Evolutionary conservation across 1,140 invertebrate species (phyloP).

Genomic region (Bombus waltoni): DNA sequence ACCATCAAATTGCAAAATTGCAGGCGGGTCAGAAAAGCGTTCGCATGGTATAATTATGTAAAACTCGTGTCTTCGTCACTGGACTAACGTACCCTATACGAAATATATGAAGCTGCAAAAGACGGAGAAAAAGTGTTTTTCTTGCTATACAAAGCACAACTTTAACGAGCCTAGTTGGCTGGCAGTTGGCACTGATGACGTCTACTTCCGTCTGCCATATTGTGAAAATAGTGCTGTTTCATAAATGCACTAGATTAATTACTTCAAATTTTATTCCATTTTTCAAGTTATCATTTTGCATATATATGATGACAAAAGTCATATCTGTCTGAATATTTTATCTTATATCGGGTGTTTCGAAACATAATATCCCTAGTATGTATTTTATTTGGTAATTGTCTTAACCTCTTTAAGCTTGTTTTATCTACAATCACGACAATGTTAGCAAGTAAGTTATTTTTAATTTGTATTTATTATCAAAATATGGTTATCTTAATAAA

Average conservation of each 20-base stretch:
- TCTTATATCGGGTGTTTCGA: background rate
- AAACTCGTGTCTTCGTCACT: constrained; percentile 31
- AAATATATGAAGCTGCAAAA: constrained; percentile 64
- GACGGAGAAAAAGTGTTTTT: constrained; percentile 72
- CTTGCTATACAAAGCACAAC: constrained; percentile 72
- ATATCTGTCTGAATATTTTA: background rate
- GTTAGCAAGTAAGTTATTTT: constrained; percentile 14
- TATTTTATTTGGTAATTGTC: background rate
- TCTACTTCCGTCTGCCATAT: constrained; percentile 80
- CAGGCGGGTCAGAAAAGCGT: constrained; percentile 23
- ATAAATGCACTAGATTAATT: constrained; percentile 45
- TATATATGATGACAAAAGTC: background rate
- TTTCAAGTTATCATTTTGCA: background rate
- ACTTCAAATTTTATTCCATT: constrained; percentile 41
- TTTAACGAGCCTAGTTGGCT: constrained; percentile 72
- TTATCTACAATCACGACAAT: background rate
- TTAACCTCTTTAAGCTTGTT: background rate
- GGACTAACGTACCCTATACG: constrained; percentile 70
- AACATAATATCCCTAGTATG: constrained; percentile 24
- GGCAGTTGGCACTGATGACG: constrained; percentile 81
- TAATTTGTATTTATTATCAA: background rate
- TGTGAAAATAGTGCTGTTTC: constrained; percentile 59
- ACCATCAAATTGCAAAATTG: constrained; percentile 39
- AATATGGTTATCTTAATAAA: background rate
- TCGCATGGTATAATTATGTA: constrained; percentile 29